These are phyloP conservation scores for Drosophila sturtevanti DNA, from an alignment of 1,140 invertebrate genomes.

Conservation along the genomic window DNA sequence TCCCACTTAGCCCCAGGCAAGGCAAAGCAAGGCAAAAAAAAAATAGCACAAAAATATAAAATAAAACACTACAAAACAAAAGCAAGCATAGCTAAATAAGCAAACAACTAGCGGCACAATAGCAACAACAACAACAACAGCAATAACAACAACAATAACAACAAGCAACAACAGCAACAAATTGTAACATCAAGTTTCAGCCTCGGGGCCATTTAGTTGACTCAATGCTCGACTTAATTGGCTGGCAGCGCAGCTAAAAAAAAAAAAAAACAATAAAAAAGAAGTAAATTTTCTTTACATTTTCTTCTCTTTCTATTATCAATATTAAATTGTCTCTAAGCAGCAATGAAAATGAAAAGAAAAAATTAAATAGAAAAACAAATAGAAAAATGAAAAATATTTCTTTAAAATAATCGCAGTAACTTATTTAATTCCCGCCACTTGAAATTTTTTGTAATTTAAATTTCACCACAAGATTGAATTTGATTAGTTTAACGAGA, in stretches of 20 bases:
- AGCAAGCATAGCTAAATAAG: constrained; percentile 66
- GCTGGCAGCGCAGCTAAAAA: constrained; percentile 32
- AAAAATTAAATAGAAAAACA: no score
- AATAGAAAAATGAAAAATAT: neutral
- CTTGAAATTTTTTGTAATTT: neutral
- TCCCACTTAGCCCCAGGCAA: constrained; percentile 21
- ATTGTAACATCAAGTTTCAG: constrained; percentile 54
- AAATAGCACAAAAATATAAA: constrained; percentile 10
- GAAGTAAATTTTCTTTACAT: constrained; percentile 6
- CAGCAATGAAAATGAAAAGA: neutral
- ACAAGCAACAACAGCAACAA: constrained; percentile 49
- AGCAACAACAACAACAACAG: constrained; percentile 32
- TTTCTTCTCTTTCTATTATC: constrained; percentile 7
- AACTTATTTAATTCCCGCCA: neutral
- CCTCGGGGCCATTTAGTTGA: constrained; percentile 60
- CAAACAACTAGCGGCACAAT: constrained; percentile 51
- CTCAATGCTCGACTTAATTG: constrained; percentile 74
- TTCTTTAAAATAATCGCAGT: no score
- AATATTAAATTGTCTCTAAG: neutral
- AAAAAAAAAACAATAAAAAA: no score
- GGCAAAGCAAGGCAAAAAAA: constrained; percentile 21
- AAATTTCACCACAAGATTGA: no score
- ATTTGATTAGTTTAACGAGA: no score
- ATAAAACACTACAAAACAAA: constrained; percentile 20
- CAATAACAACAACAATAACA: constrained; percentile 38